Percentiles rank a stretch among this genome's conserved stretches.
phyloP scores from a whole-genome alignment of 2,797 vertebrate species.

The Coranthus polyacanthus region DNA sequence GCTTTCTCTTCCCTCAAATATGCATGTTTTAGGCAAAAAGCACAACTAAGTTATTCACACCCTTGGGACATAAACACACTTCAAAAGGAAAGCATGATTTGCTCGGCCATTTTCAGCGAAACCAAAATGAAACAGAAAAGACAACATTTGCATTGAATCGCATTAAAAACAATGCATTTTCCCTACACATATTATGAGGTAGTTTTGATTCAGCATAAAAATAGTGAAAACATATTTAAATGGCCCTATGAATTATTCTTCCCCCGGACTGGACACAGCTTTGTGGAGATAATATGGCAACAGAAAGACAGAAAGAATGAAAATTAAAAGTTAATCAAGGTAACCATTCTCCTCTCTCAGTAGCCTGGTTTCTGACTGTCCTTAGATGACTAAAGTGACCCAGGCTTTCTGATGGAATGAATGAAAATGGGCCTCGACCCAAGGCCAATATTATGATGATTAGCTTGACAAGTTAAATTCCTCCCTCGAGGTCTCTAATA shows the following conservation, averaged over 20 bases:
- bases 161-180: slow-evolving; percentile 44
- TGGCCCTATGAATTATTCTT: slow-evolving; percentile 46
- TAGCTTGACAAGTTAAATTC: slow-evolving; percentile 75
- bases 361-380: slow-evolving; percentile 49
- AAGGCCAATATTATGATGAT: slow-evolving; percentile 71
- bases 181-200: slow-evolving; percentile 27
- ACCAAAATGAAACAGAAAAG: slow-evolving; percentile 47
- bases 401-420: slow-evolving; percentile 48
- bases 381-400: slow-evolving; percentile 53
- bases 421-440: slow-evolving; percentile 68
- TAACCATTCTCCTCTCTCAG: slow-evolving; percentile 23
- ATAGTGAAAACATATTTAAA: slow-evolving; percentile 31
- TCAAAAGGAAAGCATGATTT: slow-evolving; percentile 68
- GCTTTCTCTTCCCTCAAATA: slow-evolving; percentile 62
- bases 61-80: slow-evolving; percentile 68
- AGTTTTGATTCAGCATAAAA: slow-evolving; percentile 17
- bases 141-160: slow-evolving; percentile 48
- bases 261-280: slow-evolving; percentile 25
- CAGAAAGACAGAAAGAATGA: slow-evolving; percentile 22
- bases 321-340: slow-evolving; percentile 67
- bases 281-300: slow-evolving; percentile 23
- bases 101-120: slow-evolving; percentile 48
- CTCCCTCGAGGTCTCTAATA: slow-evolving; percentile 61
- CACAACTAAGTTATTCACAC: slow-evolving; percentile 70
- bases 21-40: slow-evolving; percentile 69